Percentiles rank a stretch among this genome's conserved stretches.
Conservation (phyloP, 2,113 vertebrate species). For the Myotis davidii region DNA sequence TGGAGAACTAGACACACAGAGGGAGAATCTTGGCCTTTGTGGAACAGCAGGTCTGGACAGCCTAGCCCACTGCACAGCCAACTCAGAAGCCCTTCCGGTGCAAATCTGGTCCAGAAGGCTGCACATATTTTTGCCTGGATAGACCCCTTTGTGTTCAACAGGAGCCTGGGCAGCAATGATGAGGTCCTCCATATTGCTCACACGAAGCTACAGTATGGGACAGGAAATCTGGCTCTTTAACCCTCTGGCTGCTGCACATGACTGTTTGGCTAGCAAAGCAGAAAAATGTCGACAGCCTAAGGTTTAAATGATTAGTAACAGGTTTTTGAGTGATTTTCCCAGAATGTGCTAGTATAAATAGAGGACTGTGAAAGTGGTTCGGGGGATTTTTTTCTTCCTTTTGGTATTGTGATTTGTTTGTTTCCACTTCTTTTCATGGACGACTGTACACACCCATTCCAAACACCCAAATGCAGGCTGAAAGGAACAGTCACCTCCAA, state of each 20-base stretch:
- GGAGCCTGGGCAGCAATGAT: conserved; percentile 34
- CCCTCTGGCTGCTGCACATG: conserved; percentile 70
- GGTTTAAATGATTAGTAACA: conserved; percentile 54
- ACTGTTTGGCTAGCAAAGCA: conserved; percentile 58
- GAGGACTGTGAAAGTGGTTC: conserved; percentile 73
- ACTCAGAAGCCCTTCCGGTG: conserved; percentile 65
- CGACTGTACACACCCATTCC: not conserved
- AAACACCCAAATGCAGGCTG: conserved; percentile 3
- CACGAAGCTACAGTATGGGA: conserved; percentile 49
- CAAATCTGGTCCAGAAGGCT: conserved; percentile 72
- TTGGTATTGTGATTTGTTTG: conserved; percentile 73
- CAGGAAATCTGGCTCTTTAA: conserved; percentile 73
- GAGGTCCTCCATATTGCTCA: conserved; percentile 61
- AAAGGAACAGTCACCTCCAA: not conserved
- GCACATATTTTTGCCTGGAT: conserved; percentile 79
- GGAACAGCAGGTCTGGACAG: conserved; percentile 73
- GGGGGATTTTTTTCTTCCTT: conserved; percentile 67
- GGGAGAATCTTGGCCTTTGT: conserved; percentile 59
- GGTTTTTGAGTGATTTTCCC: conserved; percentile 74
- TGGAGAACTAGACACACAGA: not conserved
- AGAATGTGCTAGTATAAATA: conserved; percentile 74
- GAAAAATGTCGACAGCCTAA: conserved; percentile 58
- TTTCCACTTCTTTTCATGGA: conserved; percentile 48
- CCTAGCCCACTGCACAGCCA: conserved; percentile 58
- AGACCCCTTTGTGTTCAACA: conserved; percentile 64